Base-by-base conservation (phyloP, 2,113 vertebrate genomes). In the Struthio camelus region DNA sequence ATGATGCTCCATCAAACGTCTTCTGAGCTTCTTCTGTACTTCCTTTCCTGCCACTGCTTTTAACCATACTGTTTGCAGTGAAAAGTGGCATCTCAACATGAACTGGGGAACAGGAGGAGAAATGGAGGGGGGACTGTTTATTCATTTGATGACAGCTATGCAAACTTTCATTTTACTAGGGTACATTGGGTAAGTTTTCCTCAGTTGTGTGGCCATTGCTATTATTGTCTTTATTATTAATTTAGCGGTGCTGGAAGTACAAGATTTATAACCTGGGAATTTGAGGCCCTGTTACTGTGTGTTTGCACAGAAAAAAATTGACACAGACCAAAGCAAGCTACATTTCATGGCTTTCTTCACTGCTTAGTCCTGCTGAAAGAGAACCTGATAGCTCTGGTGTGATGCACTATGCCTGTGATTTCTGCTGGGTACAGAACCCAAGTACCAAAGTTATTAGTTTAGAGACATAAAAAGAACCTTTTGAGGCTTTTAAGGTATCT, bases 1-100 rank as follows among this genome's bases (percentile, higher is more conserved):
- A 64, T 42, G 64, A 75, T 87, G 87, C 71, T 92, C 91, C 89
- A 67, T 85, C 67, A 92, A 71, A 67, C 54, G 58, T 40, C 32
- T 69, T 85, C 67, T 93, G 81, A 85, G 67, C 6, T 62, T 78
- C 70, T 34, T 80, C 54, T 42, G 11, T 76, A 34, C 91, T 92
- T 87, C 38, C 59, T 62, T 76, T 84, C 66, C 53, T 51, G 20
- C 92, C 84, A 62, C 58, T 0, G 1, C 44, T 87, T 81, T 94
- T 92, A 76, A 92, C 89, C 59, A 27, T 73, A 77, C 56, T 65
- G 73, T 79, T 92, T 79, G 77, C 92, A 87, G 44, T 76, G 83
- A 92, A 14, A 40, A 30, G 58, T 87, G 80, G 36, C 89, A 71
- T 94, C 79, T 91, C 46, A 38, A 18, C 86, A 87, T 46, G 67